Evolutionary conservation across 1,140 invertebrate species (phyloP).

Genomic region (Chymomyza costata): DNA sequence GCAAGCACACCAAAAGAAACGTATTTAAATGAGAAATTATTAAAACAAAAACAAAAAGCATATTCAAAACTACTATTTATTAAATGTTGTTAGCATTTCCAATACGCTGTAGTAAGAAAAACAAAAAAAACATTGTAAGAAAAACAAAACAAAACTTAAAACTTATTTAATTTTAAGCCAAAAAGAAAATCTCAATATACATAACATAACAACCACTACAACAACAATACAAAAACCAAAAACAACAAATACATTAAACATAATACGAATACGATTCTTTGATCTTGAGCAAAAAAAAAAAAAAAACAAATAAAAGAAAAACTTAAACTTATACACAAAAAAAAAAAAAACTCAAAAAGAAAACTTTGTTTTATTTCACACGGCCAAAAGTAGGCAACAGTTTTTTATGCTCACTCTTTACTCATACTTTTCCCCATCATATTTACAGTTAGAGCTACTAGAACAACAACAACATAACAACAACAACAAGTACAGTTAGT

Average conservation of each 20-base stretch:
- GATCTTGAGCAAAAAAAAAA: conserved; percentile 56
- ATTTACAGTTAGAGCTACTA: conserved; percentile 59
- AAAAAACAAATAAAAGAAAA: conserved; percentile 70
- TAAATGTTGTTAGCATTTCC: conserved; percentile 71
- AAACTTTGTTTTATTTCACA: conserved; percentile 68
- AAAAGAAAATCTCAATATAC: conserved; percentile 30
- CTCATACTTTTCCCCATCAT: conserved; percentile 60
- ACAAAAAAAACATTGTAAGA: conserved; percentile 33
- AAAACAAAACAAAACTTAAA: conserved; percentile 42
- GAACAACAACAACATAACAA: conserved; percentile 34
- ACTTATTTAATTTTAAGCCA: conserved; percentile 67
- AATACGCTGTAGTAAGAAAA: conserved; percentile 61
- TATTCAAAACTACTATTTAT: conserved; percentile 66
- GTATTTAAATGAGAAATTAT: conserved; percentile 40
- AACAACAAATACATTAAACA: conserved; percentile 41
- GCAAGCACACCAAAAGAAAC: conserved; percentile 60
- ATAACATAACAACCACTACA: conserved; percentile 38
- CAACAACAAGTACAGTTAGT: conserved; percentile 38
- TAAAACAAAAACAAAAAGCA: conserved; percentile 27
- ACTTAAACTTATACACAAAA: conserved; percentile 73
- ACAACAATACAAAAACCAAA: conserved; percentile 23
- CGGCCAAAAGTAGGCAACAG: background rate
- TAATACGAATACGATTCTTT: conserved; percentile 57
- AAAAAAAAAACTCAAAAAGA: conserved; percentile 49
- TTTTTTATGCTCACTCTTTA: conserved; percentile 44